Conservation (phyloP, 2,797 vertebrate genomes). For the Acanthurus lineatus region DNA sequence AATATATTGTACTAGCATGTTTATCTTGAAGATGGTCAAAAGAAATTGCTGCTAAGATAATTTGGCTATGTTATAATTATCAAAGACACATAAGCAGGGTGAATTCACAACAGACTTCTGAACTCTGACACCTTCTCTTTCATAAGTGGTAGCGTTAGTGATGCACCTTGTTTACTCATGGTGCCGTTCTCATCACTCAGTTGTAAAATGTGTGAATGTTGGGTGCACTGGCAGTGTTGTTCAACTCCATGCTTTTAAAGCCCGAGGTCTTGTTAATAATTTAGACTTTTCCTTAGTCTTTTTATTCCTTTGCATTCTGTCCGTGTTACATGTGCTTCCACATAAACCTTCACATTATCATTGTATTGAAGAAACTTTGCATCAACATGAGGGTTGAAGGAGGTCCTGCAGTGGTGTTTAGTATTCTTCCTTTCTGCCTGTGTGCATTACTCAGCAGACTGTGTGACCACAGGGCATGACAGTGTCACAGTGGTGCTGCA, state of each 20-base stretch:
- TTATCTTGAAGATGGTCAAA: background rate
- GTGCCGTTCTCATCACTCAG: background rate
- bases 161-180: background rate
- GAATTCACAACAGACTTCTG: background rate
- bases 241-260: background rate
- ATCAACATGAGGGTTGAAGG: conserved; percentile 4
- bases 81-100: background rate
- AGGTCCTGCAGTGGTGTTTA: conserved; percentile 43
- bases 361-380: conserved; percentile 31
- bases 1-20: background rate
- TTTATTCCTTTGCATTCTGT: background rate
- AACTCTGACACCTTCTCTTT: background rate
- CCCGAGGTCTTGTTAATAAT: background rate
- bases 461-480: conserved; percentile 21
- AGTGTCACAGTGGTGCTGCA: conserved; percentile 4
- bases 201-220: background rate
- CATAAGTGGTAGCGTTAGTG: background rate
- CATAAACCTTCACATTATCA: conserved; percentile 14
- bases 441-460: conserved; percentile 54
- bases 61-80: background rate
- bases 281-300: background rate
- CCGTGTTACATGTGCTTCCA: background rate
- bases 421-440: conserved; percentile 34
- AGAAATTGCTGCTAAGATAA: background rate
- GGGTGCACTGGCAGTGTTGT: background rate